Conservation (phyloP, 1,140 invertebrate species). For the Aphelenchoides fujianensis region DNA sequence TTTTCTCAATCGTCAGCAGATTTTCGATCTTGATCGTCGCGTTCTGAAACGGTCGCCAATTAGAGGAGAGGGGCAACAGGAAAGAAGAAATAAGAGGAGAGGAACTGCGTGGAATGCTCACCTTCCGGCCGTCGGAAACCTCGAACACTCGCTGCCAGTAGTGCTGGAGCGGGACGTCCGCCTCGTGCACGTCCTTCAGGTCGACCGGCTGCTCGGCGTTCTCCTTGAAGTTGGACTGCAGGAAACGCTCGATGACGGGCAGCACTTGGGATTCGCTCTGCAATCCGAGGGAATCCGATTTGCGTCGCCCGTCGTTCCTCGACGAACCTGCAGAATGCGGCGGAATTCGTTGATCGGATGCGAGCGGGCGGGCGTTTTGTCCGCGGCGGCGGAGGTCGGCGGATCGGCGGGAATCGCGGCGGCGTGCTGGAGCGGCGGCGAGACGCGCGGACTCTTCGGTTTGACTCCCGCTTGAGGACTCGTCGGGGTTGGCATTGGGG, state of each 20-base stretch:
- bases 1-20: slow-evolving; percentile 27
- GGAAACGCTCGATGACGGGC: slow-evolving; percentile 9
- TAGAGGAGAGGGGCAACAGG: slow-evolving; percentile 2
- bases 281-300: neutral
- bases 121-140: slow-evolving; percentile 27
- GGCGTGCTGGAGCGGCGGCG: neutral
- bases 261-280: neutral
- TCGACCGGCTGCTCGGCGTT: slow-evolving; percentile 4
- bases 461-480: neutral
- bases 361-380: neutral
- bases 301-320: neutral
- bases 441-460: neutral
- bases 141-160: slow-evolving; percentile 26
- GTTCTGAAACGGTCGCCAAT: slow-evolving; percentile 9
- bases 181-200: neutral
- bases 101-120: no score
- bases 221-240: neutral
- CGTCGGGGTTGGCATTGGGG: neutral
- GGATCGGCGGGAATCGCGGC: neutral
- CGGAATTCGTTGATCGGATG: neutral
- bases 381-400: neutral
- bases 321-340: slow-evolving; percentile 5
- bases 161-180: slow-evolving; percentile 22
- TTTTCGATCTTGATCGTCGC: slow-evolving; percentile 31
- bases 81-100: neutral